Percentiles rank a stretch among this genome's conserved stretches.
These are phyloP conservation scores for Pyrrhosoma nymphula DNA, from an alignment of 2,888 invertebrate genomes.

Conservation along the genomic window DNA sequence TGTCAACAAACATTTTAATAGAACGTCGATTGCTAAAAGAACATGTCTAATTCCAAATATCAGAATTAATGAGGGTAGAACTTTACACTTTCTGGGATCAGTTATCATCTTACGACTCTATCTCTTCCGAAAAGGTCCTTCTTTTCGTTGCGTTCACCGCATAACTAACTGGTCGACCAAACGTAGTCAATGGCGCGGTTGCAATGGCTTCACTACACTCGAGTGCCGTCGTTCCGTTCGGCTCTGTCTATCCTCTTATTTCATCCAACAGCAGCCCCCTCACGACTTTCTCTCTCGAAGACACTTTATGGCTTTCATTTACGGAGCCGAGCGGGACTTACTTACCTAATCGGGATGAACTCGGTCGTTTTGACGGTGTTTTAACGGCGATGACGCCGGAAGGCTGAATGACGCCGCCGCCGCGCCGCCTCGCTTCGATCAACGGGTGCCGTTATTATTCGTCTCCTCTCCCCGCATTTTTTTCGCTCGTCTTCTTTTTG, in stretches of 20 bases:
- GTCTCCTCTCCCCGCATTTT: neutral
- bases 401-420: neutral
- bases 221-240: no score
- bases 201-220: no score
- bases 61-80: no score
- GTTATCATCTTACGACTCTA: no score
- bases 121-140: no score
- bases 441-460: neutral
- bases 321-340: neutral
- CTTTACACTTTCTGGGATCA: no score
- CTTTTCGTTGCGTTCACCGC: no score
- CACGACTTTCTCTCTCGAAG: neutral
- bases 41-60: no score
- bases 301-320: constrained; percentile 5
- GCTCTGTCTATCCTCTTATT: neutral
- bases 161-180: no score
- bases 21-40: no score
- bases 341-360: constrained; percentile 30
- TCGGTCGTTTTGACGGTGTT: neutral
- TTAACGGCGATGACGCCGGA: constrained; percentile 21
- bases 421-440: neutral
- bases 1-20: no score
- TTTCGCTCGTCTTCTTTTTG: neutral
- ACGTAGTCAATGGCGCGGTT: no score
- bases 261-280: neutral